Evolutionary conservation across 2,113 vertebrate genomes (phyloP).

Genomic region (Dicaeum eximium): DNA sequence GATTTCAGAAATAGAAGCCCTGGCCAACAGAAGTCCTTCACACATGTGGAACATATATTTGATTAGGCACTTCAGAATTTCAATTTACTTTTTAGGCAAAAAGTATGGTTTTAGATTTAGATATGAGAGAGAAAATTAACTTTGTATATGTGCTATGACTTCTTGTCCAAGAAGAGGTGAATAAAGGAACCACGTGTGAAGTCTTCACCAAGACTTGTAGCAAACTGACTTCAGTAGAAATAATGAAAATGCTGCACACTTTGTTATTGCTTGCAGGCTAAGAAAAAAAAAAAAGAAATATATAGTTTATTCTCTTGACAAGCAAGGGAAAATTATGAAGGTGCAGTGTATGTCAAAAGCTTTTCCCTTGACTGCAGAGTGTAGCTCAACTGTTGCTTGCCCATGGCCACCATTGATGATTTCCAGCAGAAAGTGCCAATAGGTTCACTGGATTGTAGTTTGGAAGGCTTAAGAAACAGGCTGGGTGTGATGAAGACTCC

Average conservation of each 20-base stretch:
- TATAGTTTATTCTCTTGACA: not conserved
- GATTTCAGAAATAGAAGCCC: not conserved
- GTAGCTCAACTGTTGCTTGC: not conserved
- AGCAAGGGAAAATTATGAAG: not conserved
- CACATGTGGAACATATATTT: not conserved
- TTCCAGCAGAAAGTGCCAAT: not conserved
- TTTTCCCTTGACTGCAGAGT: not conserved
- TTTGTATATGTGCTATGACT: not conserved
- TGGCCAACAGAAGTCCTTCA: not conserved
- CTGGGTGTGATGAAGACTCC: not conserved
- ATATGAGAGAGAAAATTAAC: not conserved
- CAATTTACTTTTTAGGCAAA: not conserved
- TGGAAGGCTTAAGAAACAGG: not conserved
- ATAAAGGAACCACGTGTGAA: not conserved
- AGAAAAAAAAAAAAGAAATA: not conserved
- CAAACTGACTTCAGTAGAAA: not conserved
- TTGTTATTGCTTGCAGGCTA: not conserved
- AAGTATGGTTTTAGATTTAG: not conserved
- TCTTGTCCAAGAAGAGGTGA: not conserved
- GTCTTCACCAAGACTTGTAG: not conserved
- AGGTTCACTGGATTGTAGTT: not conserved
- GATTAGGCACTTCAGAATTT: not conserved
- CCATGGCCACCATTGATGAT: not conserved
- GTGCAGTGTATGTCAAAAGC: not conserved
- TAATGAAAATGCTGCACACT: not conserved